Evolutionary conservation across 2,888 invertebrate species (phyloP).

Genomic region (Epsilonema sp.): DNA sequence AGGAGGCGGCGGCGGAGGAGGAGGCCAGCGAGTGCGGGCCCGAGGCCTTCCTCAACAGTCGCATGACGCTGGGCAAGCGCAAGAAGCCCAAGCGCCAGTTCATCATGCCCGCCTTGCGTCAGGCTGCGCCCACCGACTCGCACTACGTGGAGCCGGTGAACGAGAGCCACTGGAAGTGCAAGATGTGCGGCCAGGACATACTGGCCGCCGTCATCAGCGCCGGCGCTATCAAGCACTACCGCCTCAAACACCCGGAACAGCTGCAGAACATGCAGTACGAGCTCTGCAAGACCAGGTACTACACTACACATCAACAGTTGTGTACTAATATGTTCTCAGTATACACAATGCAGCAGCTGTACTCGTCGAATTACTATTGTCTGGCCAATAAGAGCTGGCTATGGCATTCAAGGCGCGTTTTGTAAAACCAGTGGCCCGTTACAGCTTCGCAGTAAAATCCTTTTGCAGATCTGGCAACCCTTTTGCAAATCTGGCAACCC

Average conservation of each 20-base stretch:
- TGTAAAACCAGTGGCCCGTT: too few relatives aligned
- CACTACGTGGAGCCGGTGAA: conserved; percentile 17
- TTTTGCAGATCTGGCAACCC: too few relatives aligned
- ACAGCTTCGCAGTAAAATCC: too few relatives aligned
- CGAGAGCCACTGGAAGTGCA: conserved; percentile 24
- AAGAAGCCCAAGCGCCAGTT: conserved; percentile 21
- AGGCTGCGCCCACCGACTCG: conserved; percentile 19
- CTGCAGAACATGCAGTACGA: conserved; percentile 22
- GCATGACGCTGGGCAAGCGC: conserved; percentile 15
- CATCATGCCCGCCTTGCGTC: conserved; percentile 20
- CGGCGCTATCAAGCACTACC: conserved; percentile 24
- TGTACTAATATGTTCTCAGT: too few relatives aligned
- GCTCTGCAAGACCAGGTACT: conserved; percentile 17
- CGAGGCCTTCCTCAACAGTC: conserved; percentile 17
- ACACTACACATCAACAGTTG: too few relatives aligned
- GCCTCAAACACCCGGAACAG: conserved; percentile 16
- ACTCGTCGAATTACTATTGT: too few relatives aligned
- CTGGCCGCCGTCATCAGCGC: conserved; percentile 19
- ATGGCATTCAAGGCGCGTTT: too few relatives aligned
- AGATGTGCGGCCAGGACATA: conserved; percentile 16
- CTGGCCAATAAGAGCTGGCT: too few relatives aligned
- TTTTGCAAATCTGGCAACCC: too few relatives aligned
- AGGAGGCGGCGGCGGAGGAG: conserved; percentile 6
- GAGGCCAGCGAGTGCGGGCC: conserved; percentile 7
- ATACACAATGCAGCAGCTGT: too few relatives aligned